These are phyloP conservation scores for Pocillopora verrucosa DNA, from an alignment of 64 coral and sea anemone species.

Conservation along the genomic window DNA sequence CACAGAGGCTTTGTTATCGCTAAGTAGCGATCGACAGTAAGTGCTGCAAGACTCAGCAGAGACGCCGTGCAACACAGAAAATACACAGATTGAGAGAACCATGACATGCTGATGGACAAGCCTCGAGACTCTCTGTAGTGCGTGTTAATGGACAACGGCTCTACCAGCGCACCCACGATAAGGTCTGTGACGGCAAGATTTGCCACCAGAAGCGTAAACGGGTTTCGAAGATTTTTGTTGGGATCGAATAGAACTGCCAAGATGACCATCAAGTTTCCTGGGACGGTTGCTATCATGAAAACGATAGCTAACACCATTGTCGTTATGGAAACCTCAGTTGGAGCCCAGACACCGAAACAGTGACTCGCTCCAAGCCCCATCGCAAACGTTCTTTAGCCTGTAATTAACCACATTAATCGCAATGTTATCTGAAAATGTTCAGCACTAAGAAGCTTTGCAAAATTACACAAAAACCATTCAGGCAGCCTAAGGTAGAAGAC, in stretches of 20 bases:
- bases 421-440: background rate
- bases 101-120: constrained; percentile 27
- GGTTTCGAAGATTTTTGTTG: constrained; percentile 56
- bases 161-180: constrained; percentile 35
- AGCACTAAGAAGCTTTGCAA: no score
- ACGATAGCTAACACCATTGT: constrained; percentile 38
- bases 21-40: constrained; percentile 55
- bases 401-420: background rate
- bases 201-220: constrained; percentile 50
- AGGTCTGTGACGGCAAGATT: constrained; percentile 72
- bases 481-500: no score
- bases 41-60: constrained; percentile 57
- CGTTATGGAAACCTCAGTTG: constrained; percentile 28
- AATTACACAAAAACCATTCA: no score
- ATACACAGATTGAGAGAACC: constrained; percentile 54
- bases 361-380: constrained; percentile 57
- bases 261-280: constrained; percentile 66
- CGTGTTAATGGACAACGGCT: constrained; percentile 51
- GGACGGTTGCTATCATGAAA: constrained; percentile 56
- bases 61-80: constrained; percentile 73
- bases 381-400: background rate
- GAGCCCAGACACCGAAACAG: constrained; percentile 39
- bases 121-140: constrained; percentile 44
- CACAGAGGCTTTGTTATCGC: constrained; percentile 61
- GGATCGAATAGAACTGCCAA: constrained; percentile 58